Conservation (phyloP, 1,140 invertebrate species). For the Paralvinella palmiformis region DNA sequence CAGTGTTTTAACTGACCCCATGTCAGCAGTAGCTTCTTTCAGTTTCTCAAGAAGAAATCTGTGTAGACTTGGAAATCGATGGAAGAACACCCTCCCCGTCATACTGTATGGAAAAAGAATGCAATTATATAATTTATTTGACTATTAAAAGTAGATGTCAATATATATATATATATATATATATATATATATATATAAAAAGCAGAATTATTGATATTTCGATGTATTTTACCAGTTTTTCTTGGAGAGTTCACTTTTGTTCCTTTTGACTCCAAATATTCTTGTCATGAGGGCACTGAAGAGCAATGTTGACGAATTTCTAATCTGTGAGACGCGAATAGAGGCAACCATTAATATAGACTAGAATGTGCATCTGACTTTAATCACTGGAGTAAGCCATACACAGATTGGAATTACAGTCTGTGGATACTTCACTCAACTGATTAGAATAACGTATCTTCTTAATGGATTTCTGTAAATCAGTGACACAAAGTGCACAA, state of each 20-base stretch:
- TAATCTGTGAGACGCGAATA: conserved; percentile 49
- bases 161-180: no score
- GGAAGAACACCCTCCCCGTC: conserved; percentile 71
- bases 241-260: conserved; percentile 62
- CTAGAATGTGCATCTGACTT: no score
- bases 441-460: no score
- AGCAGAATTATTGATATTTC: background rate
- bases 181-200: no score
- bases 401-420: no score
- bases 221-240: conserved; percentile 63
- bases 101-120: conserved; percentile 40
- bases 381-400: no score
- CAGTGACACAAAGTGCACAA: no score
- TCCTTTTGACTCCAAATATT: conserved; percentile 82
- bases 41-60: conserved; percentile 69
- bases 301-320: conserved; percentile 80
- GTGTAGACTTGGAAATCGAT: conserved; percentile 71
- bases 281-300: conserved; percentile 77
- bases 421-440: no score
- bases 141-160: no score
- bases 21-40: conserved; percentile 48
- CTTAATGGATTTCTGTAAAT: no score
- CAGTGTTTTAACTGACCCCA: conserved; percentile 22
- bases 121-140: background rate
- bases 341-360: no score